Conservation (phyloP, 2,113 vertebrate species). For the Xiphorhynchus elegans region DNA sequence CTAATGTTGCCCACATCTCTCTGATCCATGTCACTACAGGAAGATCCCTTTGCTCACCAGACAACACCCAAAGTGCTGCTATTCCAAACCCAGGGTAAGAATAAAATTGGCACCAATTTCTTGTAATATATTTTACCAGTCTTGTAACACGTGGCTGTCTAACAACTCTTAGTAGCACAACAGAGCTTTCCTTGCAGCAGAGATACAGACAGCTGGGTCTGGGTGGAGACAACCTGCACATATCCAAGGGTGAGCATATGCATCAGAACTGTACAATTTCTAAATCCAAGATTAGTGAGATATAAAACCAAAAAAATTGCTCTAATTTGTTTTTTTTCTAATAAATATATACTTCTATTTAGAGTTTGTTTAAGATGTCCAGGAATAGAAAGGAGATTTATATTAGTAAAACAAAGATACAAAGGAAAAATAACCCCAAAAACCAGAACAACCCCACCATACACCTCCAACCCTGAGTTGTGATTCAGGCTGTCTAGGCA, state of each 20-base stretch:
- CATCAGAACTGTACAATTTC: not conserved
- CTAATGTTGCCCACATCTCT: not conserved
- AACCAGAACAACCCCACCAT: rapidly evolving
- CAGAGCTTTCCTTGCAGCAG: not conserved
- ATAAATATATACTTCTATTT: not conserved
- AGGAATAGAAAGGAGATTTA: not conserved
- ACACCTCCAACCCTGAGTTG: not conserved
- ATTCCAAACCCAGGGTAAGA: not conserved
- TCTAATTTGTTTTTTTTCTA: not conserved
- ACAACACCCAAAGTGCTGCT: not conserved
- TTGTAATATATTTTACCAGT: not conserved
- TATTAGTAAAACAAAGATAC: not conserved
- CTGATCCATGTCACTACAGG: not conserved
- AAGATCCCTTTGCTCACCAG: not conserved
- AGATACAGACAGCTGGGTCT: not conserved
- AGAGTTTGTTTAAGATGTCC: not conserved
- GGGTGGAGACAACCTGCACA: not conserved
- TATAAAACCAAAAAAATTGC: not conserved
- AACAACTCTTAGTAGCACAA: not conserved
- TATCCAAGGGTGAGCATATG: not conserved
- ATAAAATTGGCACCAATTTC: not conserved
- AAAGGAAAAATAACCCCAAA: not conserved
- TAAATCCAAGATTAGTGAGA: not conserved
- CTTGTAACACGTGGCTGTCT: not conserved
- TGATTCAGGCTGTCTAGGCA: not conserved